Conservation (phyloP, 1,140 invertebrate genomes). For the Saccostrea echinata region DNA sequence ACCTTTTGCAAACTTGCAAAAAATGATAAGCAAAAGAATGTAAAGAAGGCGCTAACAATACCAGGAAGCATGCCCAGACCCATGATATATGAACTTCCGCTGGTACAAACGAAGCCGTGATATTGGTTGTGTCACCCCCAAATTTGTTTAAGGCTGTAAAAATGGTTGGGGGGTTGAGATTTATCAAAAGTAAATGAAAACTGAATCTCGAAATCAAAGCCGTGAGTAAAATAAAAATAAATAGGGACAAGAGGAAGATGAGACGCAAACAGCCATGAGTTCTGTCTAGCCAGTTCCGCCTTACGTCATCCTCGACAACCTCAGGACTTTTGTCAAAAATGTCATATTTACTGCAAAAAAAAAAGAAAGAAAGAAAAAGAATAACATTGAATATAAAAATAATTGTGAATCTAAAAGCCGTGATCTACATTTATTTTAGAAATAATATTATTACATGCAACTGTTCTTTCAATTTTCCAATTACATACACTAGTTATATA, state of each 20-base stretch:
- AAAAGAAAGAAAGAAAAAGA: too few relatives aligned
- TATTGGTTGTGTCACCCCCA: not conserved
- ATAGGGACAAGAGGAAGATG: not conserved
- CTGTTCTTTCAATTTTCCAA: too few relatives aligned
- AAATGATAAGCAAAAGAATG: not conserved
- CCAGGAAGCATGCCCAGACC: constrained; percentile 4
- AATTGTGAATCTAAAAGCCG: too few relatives aligned
- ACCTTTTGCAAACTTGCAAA: not conserved
- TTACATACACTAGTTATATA: not conserved
- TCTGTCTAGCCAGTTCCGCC: not conserved
- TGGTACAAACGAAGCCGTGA: not conserved
- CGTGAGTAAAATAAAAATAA: not conserved
- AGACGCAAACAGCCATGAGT: not conserved
- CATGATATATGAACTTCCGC: not conserved
- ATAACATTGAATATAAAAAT: too few relatives aligned
- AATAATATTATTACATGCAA: not conserved
- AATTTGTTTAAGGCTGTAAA: constrained; percentile 1
- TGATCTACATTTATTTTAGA: too few relatives aligned
- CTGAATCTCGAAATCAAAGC: not conserved
- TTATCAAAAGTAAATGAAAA: constrained; percentile 20
- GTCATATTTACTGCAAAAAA: not conserved
- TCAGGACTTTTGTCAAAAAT: constrained; percentile 13
- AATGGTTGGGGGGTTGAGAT: not conserved
- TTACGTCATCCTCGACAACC: not conserved
- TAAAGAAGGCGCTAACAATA: not conserved